These are phyloP conservation scores for Plodia interpunctella DNA, from an alignment of 1,140 invertebrate genomes.

Conservation along the genomic window DNA sequence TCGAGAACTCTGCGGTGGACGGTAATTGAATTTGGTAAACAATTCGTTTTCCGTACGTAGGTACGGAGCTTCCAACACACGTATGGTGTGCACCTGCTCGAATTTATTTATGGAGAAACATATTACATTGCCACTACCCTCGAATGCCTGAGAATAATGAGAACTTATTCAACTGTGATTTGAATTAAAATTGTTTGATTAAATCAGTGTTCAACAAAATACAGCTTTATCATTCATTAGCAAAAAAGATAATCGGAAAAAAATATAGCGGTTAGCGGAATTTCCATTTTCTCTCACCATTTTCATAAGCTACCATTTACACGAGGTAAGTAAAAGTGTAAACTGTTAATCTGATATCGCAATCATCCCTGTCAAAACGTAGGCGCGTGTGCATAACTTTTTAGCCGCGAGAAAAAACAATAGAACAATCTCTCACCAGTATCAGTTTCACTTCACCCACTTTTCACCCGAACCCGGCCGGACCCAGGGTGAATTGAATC, in stretches of 20 bases:
- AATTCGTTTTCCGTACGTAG: conserved; percentile 53
- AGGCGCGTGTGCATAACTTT: conserved; percentile 58
- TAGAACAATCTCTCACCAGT: conserved; percentile 77
- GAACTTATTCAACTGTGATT: too few species aligned
- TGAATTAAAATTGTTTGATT: too few species aligned
- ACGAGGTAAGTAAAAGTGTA: too few species aligned
- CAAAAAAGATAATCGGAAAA: too few species aligned
- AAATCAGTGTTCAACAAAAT: too few species aligned
- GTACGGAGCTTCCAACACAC: conserved; percentile 34
- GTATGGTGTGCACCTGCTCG: conserved; percentile 1
- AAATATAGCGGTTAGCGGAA: too few species aligned
- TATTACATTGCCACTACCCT: too few species aligned
- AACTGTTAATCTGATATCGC: conserved; percentile 1
- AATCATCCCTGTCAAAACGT: conserved; percentile 42
- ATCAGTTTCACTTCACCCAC: conserved; percentile 64
- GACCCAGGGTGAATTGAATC: conserved; percentile 74
- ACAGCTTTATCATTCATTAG: too few species aligned
- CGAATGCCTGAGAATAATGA: too few species aligned
- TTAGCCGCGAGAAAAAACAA: conserved; percentile 78
- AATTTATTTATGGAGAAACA: background rate
- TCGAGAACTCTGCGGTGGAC: conserved; percentile 43
- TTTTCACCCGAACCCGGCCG: conserved; percentile 55
- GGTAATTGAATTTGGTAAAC: conserved; percentile 72
- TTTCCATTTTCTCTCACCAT: too few species aligned
- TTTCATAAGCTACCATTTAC: too few species aligned